These are phyloP conservation scores for Seira sanloemensis DNA, from an alignment of 2,888 invertebrate species.

Conservation along the genomic window DNA sequence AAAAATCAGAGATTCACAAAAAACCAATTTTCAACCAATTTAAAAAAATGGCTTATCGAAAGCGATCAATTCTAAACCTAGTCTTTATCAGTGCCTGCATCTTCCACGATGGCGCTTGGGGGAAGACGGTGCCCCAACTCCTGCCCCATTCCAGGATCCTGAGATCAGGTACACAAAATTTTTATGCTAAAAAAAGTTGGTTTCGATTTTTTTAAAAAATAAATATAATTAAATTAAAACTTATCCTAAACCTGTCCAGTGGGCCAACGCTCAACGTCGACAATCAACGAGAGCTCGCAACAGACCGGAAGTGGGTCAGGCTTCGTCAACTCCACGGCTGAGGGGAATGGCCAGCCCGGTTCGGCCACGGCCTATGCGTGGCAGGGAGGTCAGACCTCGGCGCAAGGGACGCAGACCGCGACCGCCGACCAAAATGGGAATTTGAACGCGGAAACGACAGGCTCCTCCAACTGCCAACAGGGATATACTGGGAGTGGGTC, in stretches of 20 bases:
- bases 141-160: no score
- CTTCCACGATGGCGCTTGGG: no score
- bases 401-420: conserved; percentile 25
- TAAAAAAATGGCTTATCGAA: no score
- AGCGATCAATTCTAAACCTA: no score
- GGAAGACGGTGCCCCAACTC: no score
- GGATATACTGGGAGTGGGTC: conserved; percentile 32
- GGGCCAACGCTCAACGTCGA: conserved; percentile 11
- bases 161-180: neutral
- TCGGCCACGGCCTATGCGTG: conserved; percentile 43
- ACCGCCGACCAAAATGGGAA: conserved; percentile 15
- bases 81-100: no score
- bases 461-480: conserved; percentile 38
- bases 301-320: conserved; percentile 17
- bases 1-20: no score
- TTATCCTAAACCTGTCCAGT: neutral
- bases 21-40: no score
- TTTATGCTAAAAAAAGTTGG: neutral
- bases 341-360: conserved; percentile 26
- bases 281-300: conserved; percentile 22
- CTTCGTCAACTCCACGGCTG: conserved; percentile 26
- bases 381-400: conserved; percentile 51
- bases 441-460: conserved; percentile 19
- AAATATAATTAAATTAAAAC: neutral
- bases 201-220: no score